Conservation (phyloP, 2,888 invertebrate genomes). For the Trichogramma evanescens region DNA sequence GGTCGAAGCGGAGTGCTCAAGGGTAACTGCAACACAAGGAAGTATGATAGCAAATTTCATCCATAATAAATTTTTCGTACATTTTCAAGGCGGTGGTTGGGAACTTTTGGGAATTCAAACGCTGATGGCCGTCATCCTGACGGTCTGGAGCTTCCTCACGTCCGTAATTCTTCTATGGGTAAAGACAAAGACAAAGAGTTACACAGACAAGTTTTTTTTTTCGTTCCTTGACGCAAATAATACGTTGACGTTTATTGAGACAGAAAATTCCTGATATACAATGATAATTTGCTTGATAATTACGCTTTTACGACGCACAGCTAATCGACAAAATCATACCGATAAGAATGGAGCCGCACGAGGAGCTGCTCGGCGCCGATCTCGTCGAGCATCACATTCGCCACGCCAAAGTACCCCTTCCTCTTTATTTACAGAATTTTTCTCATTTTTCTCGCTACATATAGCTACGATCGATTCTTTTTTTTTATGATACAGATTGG, state of each 20-base stretch:
- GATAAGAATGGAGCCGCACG: constrained; percentile 78
- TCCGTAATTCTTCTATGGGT: constrained; percentile 71
- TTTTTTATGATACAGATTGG: constrained; percentile 48
- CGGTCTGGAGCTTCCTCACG: constrained; percentile 65
- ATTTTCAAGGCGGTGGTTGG: constrained; percentile 70
- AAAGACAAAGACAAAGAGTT: constrained; percentile 21
- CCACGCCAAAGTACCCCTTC: constrained; percentile 55
- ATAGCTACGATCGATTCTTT: constrained; percentile 1
- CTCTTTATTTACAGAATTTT: background rate
- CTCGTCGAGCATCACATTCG: constrained; percentile 78
- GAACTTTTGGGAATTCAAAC: constrained; percentile 78
- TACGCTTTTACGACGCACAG: constrained; percentile 31
- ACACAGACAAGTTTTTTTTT: background rate
- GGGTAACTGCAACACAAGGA: constrained; percentile 47
- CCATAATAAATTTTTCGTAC: background rate
- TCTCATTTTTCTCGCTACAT: constrained; percentile 16
- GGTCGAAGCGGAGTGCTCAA: constrained; percentile 70
- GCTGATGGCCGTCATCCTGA: constrained; percentile 64
- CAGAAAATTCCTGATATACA: background rate
- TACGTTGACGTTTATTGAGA: constrained; percentile 10
- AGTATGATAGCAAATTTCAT: background rate
- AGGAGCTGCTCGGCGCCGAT: constrained; percentile 84
- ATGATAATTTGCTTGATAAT: constrained; percentile 15
- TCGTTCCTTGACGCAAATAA: background rate
- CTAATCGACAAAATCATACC: constrained; percentile 67